Evolutionary conservation across 2,113 vertebrate species (phyloP).

Genomic region (Prolemur simus): DNA sequence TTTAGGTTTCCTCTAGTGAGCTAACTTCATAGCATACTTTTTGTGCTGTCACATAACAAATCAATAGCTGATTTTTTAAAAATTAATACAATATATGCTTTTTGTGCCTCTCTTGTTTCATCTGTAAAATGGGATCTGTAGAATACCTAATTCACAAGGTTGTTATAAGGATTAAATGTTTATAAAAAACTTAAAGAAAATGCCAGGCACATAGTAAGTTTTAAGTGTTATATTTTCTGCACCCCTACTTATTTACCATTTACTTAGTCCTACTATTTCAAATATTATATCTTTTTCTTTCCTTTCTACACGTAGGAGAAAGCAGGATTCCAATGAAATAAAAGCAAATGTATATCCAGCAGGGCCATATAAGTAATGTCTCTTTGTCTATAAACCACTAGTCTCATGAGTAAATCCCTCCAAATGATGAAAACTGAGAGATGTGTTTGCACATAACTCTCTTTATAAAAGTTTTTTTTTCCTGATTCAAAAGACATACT

Average conservation of each 20-base stretch:
- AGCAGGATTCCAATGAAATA: not conserved
- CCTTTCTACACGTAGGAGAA: not conserved
- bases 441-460: not conserved
- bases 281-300: not conserved
- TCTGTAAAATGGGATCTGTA: not conserved
- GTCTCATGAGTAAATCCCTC: not conserved
- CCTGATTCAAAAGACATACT: not conserved
- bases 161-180: constrained; percentile 5
- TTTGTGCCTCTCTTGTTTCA: not conserved
- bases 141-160: not conserved
- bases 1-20: constrained; percentile 29
- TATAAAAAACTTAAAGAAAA: not conserved
- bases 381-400: not conserved
- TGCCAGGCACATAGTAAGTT: not conserved
- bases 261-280: not conserved
- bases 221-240: not conserved
- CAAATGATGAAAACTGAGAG: not conserved
- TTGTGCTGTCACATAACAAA: not conserved
- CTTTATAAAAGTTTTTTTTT: not conserved
- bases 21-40: not conserved
- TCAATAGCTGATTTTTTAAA: not conserved
- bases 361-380: not conserved
- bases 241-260: not conserved
- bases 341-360: not conserved
- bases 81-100: not conserved